Base-by-base conservation (phyloP, 2,888 invertebrate species). In the Drosophila paramelanica region DNA sequence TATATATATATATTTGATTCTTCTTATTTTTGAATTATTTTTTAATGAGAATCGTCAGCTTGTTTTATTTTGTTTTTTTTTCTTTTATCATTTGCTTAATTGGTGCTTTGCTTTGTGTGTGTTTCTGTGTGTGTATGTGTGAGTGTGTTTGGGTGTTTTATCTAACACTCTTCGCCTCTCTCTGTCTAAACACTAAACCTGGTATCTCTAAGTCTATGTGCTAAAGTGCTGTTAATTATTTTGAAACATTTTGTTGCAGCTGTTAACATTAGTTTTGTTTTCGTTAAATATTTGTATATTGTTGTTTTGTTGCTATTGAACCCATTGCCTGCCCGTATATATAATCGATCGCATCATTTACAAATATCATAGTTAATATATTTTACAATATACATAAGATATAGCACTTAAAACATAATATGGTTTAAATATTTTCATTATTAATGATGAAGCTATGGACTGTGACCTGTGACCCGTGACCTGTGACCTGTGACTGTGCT, bases 191-290 rank as follows among this genome's bases (percentile, higher is more conserved):
- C 52, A 50, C 49, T 65, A 61, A 60, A 60, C 53, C 55, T 25
- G 31, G 53, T 75, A 71, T 71, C 31, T 64, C 62, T 77, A 64
- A 27, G 7, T 57, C 78, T 80, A 80, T 67, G 78, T 82, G 76
- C 79, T 81, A 70, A 66, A 43, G 81, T 81, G 84, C 79, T 73
- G n/a, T 57, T 56, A 57, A 57, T 73, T 55, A 38, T 38, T 76
- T 59, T 75, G 72, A 85, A 85, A 81, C 82, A 79, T 79, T 80
- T 75, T 70, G 75, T 68, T 80, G 74, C 62, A 52, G 65, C 62
- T 82, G 77, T 80, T 80, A 84, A 73, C 73, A 59, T 74, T 65
- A 10, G 38, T 55, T 59, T 25, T 52, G 42, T 10, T 31, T 31
- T 31, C 31, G 31, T 31, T 31, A 10, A 6, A 20, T 27, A 14